Evolutionary conservation across 2,113 vertebrate genomes (phyloP), one percentile per base, ranked within the genome.

Genomic region (Phasianus colchicus): DNA sequence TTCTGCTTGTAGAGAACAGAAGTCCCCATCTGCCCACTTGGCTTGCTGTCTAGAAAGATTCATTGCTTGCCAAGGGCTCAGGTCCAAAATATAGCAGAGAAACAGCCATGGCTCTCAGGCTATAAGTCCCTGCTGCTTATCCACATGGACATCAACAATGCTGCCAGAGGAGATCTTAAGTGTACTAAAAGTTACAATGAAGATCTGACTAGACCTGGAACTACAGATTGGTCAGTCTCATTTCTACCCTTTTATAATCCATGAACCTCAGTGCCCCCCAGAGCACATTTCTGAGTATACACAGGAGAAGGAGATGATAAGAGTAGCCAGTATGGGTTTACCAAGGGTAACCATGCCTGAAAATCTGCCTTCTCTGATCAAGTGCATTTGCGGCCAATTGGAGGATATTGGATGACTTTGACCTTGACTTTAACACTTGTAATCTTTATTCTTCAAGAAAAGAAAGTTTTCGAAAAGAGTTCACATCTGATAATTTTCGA

Each of bases 11-110:
- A 48, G 71, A 83, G 79, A 79, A 76, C 67, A 71, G 52, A 72
- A 94, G 82, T 3, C 66, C 71, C 74, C 82, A 89, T 93, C 85
- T 89, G 88, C 66, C 38, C 71, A 6, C 63, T 93, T 95, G 92
- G 71, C 90, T 89, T 78, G 50, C 32, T 67, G 1, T 78, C 70
- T 64, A 25, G 52, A 91, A 42, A 0, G 0, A 48, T 78, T 43
- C 66, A 29, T 60, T 85, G 30, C 55, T 87, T 74, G 61, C 78
- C 82, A 87, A 52, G 13, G 82, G n/a, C 85, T 63, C 50, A 74
- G 34, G 75, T 92, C 65, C 94, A 94, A 91, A 52, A 45, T n/a
- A 36, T 3, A 75, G 47, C 64, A 86, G 50, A 73, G 64, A 52
- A 76, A 48, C 20, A 1, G 6, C 69, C 43, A 80, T 20, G 43